Conservation (phyloP, 2,888 invertebrate species). For the Hypomecis punctinalis region DNA sequence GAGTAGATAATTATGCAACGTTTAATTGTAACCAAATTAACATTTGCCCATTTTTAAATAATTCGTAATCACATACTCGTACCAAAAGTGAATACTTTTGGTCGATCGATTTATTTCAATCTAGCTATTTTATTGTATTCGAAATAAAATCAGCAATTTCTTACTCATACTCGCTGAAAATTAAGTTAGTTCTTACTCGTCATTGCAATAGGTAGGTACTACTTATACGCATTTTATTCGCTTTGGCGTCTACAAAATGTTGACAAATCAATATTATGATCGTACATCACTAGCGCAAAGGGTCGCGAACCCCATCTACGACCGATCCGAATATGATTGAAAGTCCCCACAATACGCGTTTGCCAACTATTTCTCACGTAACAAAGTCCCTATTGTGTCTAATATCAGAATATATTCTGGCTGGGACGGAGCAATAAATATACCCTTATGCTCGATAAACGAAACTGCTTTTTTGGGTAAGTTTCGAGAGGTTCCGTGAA, state of each 20-base stretch:
- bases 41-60: too few relatives aligned
- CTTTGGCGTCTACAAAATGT: not conserved
- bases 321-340: conserved; percentile 39
- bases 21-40: too few relatives aligned
- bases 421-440: conserved; percentile 41
- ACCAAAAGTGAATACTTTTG: too few relatives aligned
- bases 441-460: conserved; percentile 39
- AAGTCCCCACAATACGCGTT: conserved; percentile 38
- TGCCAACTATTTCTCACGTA: conserved; percentile 43
- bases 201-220: not conserved
- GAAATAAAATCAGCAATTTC: too few relatives aligned
- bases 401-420: conserved; percentile 42
- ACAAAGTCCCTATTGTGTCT: conserved; percentile 45
- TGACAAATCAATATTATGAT: not conserved
- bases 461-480: conserved; percentile 30
- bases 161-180: too few relatives aligned
- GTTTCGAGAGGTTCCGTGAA: conserved; percentile 14
- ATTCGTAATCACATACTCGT: too few relatives aligned
- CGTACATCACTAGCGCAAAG: conserved; percentile 16
- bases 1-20: too few relatives aligned
- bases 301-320: conserved; percentile 24
- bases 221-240: not conserved
- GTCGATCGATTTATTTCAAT: too few relatives aligned
- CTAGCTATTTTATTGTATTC: too few relatives aligned
- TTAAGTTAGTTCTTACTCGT: too few relatives aligned